These are phyloP conservation scores for Pelobates fuscus DNA, from an alignment of 2,113 vertebrate genomes.

Conservation along the genomic window DNA sequence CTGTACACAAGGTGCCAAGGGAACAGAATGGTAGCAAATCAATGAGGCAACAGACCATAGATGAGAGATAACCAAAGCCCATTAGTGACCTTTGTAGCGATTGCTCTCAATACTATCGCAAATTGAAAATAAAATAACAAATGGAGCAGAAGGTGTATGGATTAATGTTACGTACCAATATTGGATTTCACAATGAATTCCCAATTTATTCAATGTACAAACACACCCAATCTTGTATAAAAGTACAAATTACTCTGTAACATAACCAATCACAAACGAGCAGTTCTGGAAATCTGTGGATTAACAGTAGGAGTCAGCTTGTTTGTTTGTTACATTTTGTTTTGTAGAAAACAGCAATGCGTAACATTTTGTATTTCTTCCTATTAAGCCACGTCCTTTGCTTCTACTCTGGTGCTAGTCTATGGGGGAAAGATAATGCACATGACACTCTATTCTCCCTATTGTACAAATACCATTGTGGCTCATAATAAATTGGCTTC, in stretches of 20 bases:
- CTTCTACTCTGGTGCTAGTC: too few relatives aligned
- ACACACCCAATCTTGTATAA: background rate
- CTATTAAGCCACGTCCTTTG: too few relatives aligned
- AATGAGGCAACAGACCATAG: conserved; percentile 14
- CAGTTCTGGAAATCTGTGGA: too few relatives aligned
- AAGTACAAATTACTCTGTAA: background rate
- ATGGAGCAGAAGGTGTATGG: background rate
- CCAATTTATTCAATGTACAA: background rate
- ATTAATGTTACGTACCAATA: background rate
- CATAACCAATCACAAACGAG: background rate
- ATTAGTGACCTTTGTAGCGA: background rate
- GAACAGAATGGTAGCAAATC: conserved; percentile 18
- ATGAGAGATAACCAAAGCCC: conserved; percentile 2
- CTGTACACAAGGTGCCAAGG: background rate
- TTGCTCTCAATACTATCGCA: background rate
- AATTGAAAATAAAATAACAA: conserved; percentile 9
- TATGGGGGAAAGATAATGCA: too few relatives aligned
- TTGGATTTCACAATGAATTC: background rate
- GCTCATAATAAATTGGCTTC: too few relatives aligned
- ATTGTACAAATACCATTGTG: too few relatives aligned
- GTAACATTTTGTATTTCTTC: too few relatives aligned
- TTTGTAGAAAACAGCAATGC: too few relatives aligned
- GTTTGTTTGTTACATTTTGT: too few relatives aligned
- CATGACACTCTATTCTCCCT: too few relatives aligned
- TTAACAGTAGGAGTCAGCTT: too few relatives aligned